Evolutionary conservation across 2,113 vertebrate genomes (phyloP), one percentile per base, ranked within the genome.

Genomic region (Lethenteron reissneri): DNA sequence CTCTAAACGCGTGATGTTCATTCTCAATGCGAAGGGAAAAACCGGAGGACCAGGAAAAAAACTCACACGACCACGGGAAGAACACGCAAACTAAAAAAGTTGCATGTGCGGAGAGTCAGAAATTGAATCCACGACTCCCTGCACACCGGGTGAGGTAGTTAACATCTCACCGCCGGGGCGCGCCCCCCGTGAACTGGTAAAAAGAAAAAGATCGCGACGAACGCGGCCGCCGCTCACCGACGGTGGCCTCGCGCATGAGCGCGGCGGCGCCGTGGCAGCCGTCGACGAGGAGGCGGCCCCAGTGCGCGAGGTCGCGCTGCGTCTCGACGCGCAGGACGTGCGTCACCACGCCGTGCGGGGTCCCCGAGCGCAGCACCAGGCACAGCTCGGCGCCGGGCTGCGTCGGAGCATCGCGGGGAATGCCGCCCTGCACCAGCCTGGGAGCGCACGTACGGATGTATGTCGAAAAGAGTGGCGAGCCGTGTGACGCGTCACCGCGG

Each of bases 321-420:
- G 87, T 95, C 80, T 97, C 92, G 76, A 91, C 92, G 0, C 89
- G 81, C 79, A 97, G 96, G 10, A 90, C 59, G 64, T 90, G 90
- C 77, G 87, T 88, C 80, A 95, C 92, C 25, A 96, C 86, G 9
- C 92, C 90, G 69, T 87, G 89, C 2, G 85, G 84, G 0, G 88
- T 90, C 56, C 92, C 92, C 0, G 90, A 94, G 71, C 92, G 82
- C 0, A 88, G 92, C 78, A 85, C 88, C 1, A 97, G 95, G 0
- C 84, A 84, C 71, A 95, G 83, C 72, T 96, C 90, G 0, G 86
- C 84, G 56, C 86, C 85, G 75, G 87, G 81, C 0, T 84, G 81
- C 0, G 89, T 89, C 3, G 0, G 90, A 91, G 17, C 85, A 82
- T 19, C 80, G 83, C 17, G 86, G 82, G 0, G 83, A 85, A 41